These are phyloP conservation scores for Heliothis peltigera DNA, from an alignment of 2,888 invertebrate genomes.

Conservation along the genomic window DNA sequence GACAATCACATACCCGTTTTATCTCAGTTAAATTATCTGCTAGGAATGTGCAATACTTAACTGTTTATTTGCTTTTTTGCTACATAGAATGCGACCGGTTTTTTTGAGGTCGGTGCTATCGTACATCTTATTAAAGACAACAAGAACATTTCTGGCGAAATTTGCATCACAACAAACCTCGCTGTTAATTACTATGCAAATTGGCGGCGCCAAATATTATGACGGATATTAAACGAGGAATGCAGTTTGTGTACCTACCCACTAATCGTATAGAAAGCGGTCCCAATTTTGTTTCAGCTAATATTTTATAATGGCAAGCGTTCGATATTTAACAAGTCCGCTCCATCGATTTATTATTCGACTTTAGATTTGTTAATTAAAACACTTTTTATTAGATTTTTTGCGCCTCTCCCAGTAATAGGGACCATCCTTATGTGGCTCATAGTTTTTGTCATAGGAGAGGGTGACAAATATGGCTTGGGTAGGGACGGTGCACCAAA, in stretches of 20 bases:
- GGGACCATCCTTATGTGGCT: slow-evolving; percentile 41
- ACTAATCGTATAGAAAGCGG: slow-evolving; percentile 36
- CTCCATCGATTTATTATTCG: slow-evolving; percentile 42
- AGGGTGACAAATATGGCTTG: slow-evolving; percentile 61
- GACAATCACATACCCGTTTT: slow-evolving; percentile 4
- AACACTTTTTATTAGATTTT: slow-evolving; percentile 44
- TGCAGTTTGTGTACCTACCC: slow-evolving; percentile 57
- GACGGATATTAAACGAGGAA: slow-evolving; percentile 53
- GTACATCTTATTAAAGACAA: slow-evolving; percentile 40
- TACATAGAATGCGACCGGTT: slow-evolving; percentile 48
- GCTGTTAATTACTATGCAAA: slow-evolving; percentile 57
- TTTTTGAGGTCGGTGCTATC: slow-evolving; percentile 53
- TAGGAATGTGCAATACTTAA: slow-evolving; percentile 59
- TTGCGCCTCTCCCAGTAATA: slow-evolving; percentile 40
- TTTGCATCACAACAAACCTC: slow-evolving; percentile 54
- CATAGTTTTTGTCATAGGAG: slow-evolving; percentile 59
- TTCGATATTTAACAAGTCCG: slow-evolving; percentile 29
- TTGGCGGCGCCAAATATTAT: slow-evolving; percentile 62
- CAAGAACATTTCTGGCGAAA: slow-evolving; percentile 38
- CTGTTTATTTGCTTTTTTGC: slow-evolving; percentile 50
- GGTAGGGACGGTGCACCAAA: slow-evolving; percentile 60
- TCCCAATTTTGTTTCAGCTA: slow-evolving; percentile 43
- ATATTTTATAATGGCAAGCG: slow-evolving; percentile 40
- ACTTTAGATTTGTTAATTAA: slow-evolving; percentile 30
- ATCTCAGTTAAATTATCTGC: slow-evolving; percentile 21